phyloP scores from a whole-genome alignment of 2,797 vertebrate species.

The Gymnothorax reevesii region DNA sequence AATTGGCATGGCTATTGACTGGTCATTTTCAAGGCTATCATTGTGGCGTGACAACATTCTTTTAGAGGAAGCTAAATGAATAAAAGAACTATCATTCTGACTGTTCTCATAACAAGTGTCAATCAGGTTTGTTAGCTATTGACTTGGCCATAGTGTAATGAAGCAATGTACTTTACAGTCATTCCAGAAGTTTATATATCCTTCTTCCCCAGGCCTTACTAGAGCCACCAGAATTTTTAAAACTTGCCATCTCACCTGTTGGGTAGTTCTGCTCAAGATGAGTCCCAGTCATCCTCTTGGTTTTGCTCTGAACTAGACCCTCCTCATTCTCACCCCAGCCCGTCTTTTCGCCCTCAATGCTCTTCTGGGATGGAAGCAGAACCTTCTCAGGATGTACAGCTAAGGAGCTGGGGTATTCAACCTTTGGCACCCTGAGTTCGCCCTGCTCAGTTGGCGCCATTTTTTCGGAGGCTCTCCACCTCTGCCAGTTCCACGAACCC shows the following conservation, averaged over 20 bases:
- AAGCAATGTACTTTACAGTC: not conserved
- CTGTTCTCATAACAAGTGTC: not conserved
- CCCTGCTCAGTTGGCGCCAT: not conserved
- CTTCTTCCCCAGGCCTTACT: not conserved
- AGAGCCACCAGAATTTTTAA: not conserved
- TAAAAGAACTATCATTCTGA: not conserved
- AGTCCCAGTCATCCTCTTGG: not conserved
- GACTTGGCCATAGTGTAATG: not conserved
- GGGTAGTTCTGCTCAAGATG: not conserved
- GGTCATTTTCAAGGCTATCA: not conserved
- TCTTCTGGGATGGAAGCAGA: not conserved
- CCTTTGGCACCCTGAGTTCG: not conserved
- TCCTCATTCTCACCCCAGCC: not conserved
- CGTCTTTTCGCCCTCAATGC: not conserved
- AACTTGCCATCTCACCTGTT: constrained; percentile 21
- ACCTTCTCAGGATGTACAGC: not conserved
- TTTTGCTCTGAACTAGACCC: not conserved
- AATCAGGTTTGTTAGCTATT: not conserved
- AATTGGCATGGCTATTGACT: not conserved
- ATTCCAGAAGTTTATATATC: not conserved
- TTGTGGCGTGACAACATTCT: not conserved
- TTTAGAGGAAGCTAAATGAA: not conserved
- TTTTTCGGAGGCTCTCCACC: not conserved
- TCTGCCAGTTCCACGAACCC: constrained; percentile 28
- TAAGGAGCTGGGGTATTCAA: not conserved